phyloP scores from a whole-genome alignment of 2,113 vertebrate species.

The Chaenocephalus aceratus region DNA sequence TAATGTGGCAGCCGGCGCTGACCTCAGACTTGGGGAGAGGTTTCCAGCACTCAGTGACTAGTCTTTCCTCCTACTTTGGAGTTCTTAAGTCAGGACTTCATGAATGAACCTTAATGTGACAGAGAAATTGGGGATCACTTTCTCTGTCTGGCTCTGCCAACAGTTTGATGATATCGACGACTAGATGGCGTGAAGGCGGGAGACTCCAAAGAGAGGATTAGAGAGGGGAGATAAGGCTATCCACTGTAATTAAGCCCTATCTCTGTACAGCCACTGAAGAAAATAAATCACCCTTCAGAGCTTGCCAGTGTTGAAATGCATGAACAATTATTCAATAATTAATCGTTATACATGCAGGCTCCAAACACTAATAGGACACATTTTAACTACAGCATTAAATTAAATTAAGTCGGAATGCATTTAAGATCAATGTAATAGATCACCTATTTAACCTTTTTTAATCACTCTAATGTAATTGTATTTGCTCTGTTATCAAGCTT shows the following conservation, averaged over 20 bases:
- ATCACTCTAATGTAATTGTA: constrained; percentile 82
- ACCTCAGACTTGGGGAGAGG: constrained; percentile 45
- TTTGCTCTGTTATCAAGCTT: constrained; percentile 76
- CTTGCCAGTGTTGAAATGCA: constrained; percentile 87
- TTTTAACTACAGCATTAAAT: constrained; percentile 86
- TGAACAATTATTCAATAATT: constrained; percentile 95
- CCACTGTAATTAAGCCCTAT: constrained; percentile 87
- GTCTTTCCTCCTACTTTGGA: constrained; percentile 57
- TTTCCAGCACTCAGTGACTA: constrained; percentile 43
- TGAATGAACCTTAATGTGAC: constrained; percentile 74
- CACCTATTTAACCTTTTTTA: constrained; percentile 83
- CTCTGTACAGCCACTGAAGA: constrained; percentile 79
- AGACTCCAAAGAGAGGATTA: constrained; percentile 75
- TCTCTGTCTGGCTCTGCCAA: constrained; percentile 66
- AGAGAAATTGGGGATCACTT: constrained; percentile 74
- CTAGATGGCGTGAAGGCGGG: constrained; percentile 63
- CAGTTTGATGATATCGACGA: constrained; percentile 72
- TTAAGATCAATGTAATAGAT: constrained; percentile 87
- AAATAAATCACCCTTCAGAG: constrained; percentile 90
- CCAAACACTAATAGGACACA: constrained; percentile 89
- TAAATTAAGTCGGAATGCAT: constrained; percentile 88
- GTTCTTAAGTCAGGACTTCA: constrained; percentile 64
- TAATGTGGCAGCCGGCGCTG: constrained; percentile 47
- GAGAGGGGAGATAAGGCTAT: constrained; percentile 85
- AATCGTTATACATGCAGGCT: constrained; percentile 90